Evolutionary conservation across 2,888 invertebrate genomes (phyloP), one percentile per base, ranked within the genome.

Genomic region (Ligdia adustata): DNA sequence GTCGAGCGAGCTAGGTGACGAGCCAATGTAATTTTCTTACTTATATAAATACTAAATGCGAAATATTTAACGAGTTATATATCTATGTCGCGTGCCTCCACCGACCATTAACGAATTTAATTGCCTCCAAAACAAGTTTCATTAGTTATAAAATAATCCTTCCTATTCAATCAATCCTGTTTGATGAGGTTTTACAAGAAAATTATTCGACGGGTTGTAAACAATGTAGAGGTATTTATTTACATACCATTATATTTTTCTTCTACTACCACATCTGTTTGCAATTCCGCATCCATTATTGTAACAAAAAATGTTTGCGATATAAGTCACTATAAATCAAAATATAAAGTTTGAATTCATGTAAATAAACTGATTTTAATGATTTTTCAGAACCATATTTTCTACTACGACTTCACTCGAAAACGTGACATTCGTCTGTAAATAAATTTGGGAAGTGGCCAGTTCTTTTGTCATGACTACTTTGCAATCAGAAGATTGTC

Each of bases 401-500:
- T 74, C 59, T 56, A 64, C 60, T 70, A 61, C 51, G 52, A 32
- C 50, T 57, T 66, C 55, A 55, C 43, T 49, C 40, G 52, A 55
- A 64, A 57, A 53, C 38, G 54, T 66, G 72, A 68, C 72, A 73
- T 75, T 75, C 62, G 64, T 60, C 74, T 75, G 74, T 74, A 79
- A 81, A 79, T 81, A 79, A 74, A 70, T 71, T 81, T 82, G 77
- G 78, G 73, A 76, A 82, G 72, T 71, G 74, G 82, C 82, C 82
- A 83, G 82, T 79, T 75, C 70, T 74, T 75, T 79, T 80, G 79
- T 77, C 74, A 84, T 79, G 79, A 72, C 73, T 76, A 68, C 72
- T 72, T 72, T 75, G 70, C 68, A 79, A 79, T 75, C 76, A 70
- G 70, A 91, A 88, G 88, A 84, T 88, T 82, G 81, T 91, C 69